Percentiles rank a stretch among this genome's conserved stretches.
These are phyloP conservation scores for Nomada ruficornis DNA, from an alignment of 2,888 invertebrate genomes.

Conservation along the genomic window DNA sequence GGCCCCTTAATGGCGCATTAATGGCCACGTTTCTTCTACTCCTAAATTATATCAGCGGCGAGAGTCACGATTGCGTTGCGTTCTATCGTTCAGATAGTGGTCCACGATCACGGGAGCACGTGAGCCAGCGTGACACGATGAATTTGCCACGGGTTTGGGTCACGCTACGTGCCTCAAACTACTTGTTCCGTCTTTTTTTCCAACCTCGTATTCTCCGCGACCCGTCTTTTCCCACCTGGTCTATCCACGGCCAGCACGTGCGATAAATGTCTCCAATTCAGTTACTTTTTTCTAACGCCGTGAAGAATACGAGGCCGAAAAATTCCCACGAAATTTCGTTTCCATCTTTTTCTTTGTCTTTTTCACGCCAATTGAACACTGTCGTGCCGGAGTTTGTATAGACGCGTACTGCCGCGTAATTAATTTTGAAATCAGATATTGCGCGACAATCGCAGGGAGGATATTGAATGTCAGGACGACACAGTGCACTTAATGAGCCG, in stretches of 20 bases:
- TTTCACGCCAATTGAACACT: neutral
- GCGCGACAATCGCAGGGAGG: neutral
- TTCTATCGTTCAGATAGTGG: constrained; percentile 70
- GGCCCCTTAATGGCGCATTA: constrained; percentile 79
- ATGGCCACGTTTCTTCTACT: constrained; percentile 81
- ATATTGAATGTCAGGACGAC: constrained; percentile 1
- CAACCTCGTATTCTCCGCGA: neutral
- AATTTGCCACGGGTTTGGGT: constrained; percentile 80
- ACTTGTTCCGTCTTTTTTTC: constrained; percentile 34
- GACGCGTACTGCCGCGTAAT: neutral
- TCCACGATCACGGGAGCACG: constrained; percentile 73
- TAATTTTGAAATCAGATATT: neutral
- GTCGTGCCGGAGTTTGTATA: neutral
- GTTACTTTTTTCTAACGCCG: constrained; percentile 15
- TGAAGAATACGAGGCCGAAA: constrained; percentile 17
- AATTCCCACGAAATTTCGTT: constrained; percentile 22
- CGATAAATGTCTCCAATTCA: constrained; percentile 57
- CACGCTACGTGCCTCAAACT: constrained; percentile 60
- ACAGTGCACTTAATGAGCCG: constrained; percentile 34
- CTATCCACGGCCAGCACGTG: constrained; percentile 37
- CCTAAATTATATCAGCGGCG: constrained; percentile 78
- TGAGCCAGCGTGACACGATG: constrained; percentile 80
- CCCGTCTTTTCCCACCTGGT: constrained; percentile 37
- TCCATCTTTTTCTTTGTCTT: neutral
- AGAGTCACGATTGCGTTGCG: constrained; percentile 69